These are phyloP conservation scores for Tetragonisca angustula DNA, from an alignment of 2,888 invertebrate genomes.

Conservation along the genomic window DNA sequence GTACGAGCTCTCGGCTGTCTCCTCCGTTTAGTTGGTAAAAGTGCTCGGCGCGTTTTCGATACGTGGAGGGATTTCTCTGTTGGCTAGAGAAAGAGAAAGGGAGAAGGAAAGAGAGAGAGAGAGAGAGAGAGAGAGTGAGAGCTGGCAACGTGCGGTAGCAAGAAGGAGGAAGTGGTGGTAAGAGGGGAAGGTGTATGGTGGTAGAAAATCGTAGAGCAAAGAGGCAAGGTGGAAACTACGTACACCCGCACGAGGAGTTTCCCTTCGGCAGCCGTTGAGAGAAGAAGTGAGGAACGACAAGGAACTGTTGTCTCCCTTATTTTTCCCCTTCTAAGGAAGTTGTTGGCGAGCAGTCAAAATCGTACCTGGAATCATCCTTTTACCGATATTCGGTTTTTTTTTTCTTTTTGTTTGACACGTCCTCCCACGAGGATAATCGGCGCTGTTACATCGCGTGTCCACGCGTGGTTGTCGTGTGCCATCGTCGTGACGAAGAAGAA, in stretches of 20 bases:
- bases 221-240: constrained; percentile 68
- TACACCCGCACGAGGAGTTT: constrained; percentile 73
- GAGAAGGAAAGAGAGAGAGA: constrained; percentile 41
- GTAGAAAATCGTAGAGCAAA: constrained; percentile 66
- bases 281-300: constrained; percentile 51
- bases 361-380: neutral
- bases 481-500: constrained; percentile 31
- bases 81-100: constrained; percentile 47
- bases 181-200: constrained; percentile 46
- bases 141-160: no score
- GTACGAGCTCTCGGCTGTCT: constrained; percentile 60
- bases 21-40: constrained; percentile 70
- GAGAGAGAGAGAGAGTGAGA: constrained; percentile 20
- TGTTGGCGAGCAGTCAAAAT: constrained; percentile 17
- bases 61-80: constrained; percentile 67
- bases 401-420: constrained; percentile 19
- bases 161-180: constrained; percentile 32
- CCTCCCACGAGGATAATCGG: constrained; percentile 1
- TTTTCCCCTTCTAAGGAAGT: neutral
- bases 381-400: constrained; percentile 6
- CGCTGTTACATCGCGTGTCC: neutral
- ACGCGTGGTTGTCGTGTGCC: constrained; percentile 33
- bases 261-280: constrained; percentile 58
- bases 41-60: constrained; percentile 67
- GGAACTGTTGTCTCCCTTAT: constrained; percentile 31